A percentile compares a stretch with the other conserved stretches of the same genome.
Evolutionary conservation across 2,888 invertebrate genomes (phyloP).

Genomic region (Phaedon cochleariae): DNA sequence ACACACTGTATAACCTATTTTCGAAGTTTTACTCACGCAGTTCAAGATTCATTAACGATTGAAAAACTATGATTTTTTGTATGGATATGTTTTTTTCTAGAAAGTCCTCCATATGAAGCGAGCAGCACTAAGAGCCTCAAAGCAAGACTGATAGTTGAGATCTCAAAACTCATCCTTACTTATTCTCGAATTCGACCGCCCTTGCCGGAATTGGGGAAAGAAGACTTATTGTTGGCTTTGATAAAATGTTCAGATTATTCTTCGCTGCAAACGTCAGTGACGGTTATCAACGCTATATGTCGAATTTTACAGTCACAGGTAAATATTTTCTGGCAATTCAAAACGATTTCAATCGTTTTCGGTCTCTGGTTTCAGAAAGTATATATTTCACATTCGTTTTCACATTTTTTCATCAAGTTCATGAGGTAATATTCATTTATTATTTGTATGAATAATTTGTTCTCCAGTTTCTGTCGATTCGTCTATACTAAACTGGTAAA

Average conservation of each 20-base stretch:
- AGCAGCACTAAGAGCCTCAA: slow-evolving; percentile 35
- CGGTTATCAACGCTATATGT: background rate
- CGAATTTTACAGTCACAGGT: background rate
- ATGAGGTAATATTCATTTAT: no score
- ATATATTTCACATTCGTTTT: no score
- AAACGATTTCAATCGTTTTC: no score
- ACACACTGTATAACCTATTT: no score
- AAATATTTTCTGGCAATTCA: background rate
- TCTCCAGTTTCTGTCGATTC: no score
- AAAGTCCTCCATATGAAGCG: slow-evolving; percentile 16
- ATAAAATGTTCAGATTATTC: slow-evolving; percentile 43
- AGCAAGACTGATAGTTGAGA: slow-evolving; percentile 45
- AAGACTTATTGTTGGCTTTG: slow-evolving; percentile 46
- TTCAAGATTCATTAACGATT: no score
- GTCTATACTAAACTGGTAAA: no score
- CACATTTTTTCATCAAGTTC: no score
- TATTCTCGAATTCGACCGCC: slow-evolving; percentile 45
- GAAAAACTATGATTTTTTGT: no score
- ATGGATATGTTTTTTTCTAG: slow-evolving; percentile 16
- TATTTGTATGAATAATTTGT: no score
- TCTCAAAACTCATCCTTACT: slow-evolving; percentile 45
- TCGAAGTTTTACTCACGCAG: no score
- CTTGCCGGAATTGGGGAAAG: slow-evolving; percentile 43
- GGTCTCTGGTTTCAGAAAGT: no score
- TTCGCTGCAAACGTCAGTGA: background rate